Percentiles rank a stretch among this genome's conserved stretches.
These are phyloP conservation scores for Pyrocephalus nanus DNA, from an alignment of 2,797 vertebrate genomes.

Conservation along the genomic window DNA sequence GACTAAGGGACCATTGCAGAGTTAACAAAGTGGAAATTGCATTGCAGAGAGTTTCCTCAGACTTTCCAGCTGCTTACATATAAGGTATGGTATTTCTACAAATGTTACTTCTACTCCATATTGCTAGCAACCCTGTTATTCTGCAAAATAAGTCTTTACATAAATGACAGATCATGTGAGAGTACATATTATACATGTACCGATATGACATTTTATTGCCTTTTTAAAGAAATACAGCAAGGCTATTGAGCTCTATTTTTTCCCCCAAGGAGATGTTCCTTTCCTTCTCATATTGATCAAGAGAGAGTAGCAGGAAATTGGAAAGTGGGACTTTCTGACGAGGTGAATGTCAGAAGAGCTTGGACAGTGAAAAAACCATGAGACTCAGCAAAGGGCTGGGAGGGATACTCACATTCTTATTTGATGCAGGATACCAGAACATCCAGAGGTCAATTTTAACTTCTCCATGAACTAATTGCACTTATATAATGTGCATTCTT, in stretches of 20 bases:
- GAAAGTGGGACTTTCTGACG: not conserved
- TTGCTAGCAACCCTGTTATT: not conserved
- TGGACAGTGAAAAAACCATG: not conserved
- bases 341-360: not conserved
- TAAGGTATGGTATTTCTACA: not conserved
- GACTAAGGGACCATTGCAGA: not conserved
- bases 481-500: not conserved
- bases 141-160: not conserved
- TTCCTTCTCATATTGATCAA: not conserved
- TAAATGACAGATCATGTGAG: not conserved
- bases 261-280: not conserved
- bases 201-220: not conserved
- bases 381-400: not conserved
- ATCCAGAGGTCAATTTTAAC: not conserved
- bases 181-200: rapidly evolving
- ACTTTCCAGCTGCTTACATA: not conserved
- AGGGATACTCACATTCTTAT: not conserved
- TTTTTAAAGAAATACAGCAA: not conserved
- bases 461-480: not conserved
- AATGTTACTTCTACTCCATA: not conserved
- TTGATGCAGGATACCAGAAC: not conserved
- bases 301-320: not conserved
- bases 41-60: not conserved
- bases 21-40: not conserved
- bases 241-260: not conserved